Percentiles rank a stretch among this genome's conserved stretches.
phyloP scores from a whole-genome alignment of 92 coral and sea anemone genomes.

The Isaurus tuberculatus region DNA sequence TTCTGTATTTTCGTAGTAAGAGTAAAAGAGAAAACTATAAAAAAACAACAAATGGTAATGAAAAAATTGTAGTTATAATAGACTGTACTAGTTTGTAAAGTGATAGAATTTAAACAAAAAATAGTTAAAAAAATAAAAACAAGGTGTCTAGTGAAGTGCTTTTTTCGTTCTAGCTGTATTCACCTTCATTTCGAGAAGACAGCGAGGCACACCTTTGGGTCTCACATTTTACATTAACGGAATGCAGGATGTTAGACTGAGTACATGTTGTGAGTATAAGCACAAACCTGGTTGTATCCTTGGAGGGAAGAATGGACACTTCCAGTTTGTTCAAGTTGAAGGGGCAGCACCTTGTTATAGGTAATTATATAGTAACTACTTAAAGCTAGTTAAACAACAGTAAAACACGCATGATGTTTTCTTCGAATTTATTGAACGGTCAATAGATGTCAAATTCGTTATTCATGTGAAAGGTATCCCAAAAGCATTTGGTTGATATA shows the following conservation, averaged over 20 bases:
- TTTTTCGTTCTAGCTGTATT: slow-evolving; percentile 73
- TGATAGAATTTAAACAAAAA: too few relatives aligned
- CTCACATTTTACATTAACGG: slow-evolving; percentile 96
- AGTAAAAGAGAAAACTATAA: too few relatives aligned
- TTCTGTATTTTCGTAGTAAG: too few relatives aligned
- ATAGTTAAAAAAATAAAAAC: background rate
- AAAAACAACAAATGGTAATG: too few relatives aligned
- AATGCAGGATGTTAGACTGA: slow-evolving; percentile 95
- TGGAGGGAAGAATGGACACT: slow-evolving; percentile 97
- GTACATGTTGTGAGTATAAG: slow-evolving; percentile 97
- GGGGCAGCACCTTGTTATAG: slow-evolving; percentile 99
- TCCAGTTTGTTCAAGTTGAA: slow-evolving; percentile 95
- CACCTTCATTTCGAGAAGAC: slow-evolving; percentile 95
- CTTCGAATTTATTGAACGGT: too few relatives aligned
- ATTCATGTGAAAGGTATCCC: too few relatives aligned
- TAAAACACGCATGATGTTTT: background rate
- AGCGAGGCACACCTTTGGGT: slow-evolving; percentile 98
- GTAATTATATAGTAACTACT: slow-evolving; percentile 45
- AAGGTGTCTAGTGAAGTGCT: background rate
- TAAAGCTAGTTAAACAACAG: background rate
- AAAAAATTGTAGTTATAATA: too few relatives aligned
- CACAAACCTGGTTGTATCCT: slow-evolving; percentile 94
- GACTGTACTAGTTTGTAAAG: too few relatives aligned
- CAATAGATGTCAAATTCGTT: too few relatives aligned
- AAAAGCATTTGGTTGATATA: too few relatives aligned